Evolutionary conservation across 2,888 invertebrate species (phyloP), one percentile per base, ranked within the genome.

Genomic region (Yponomeuta sedellus): DNA sequence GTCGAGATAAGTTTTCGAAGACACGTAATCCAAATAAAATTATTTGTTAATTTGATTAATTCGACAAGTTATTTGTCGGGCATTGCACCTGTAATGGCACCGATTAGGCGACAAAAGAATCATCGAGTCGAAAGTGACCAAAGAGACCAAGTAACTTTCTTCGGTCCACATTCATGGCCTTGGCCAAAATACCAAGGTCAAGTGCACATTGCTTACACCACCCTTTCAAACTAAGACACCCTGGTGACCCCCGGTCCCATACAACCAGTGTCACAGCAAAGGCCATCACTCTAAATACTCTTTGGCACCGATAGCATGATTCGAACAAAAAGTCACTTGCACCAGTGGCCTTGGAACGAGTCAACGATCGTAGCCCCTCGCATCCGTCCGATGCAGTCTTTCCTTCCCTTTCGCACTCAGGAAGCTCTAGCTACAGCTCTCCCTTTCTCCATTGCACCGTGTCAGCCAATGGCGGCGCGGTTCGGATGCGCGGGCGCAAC

Each of bases 331-430:
- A 85, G 80, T 80, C 72, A 80, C 85, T 82, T 76, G 82, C 70
- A 59, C 74, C 44, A 76, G 75, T 87, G 88, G 88, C 90, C 90
- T 91, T 90, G 90, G 83, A 77, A 78, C 80, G 76, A 89, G 90
- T 90, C 90, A 91, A 88, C 84, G 90, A 81, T 87, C 90, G 88
- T 83, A 77, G 83, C 83, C 88, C 88, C 88, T 88, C 81, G 86
- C 88, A 87, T 88, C 89, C 89, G 88, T 77, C 82, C 83, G 78
- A 74, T 85, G 86, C 85, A 85, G 71, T 77, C 71, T 66, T 12
- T 34, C 76, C 69, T 70, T 80, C 81, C 74, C 83, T 68, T 69
- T 86, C 82, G 66, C 77, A 67, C 83, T 76, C 79, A 77, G 76
- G 76, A 80, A 76, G 71, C 22, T n/a, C n/a, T 28, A 52, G 59